Base-by-base conservation (phyloP, 1,140 invertebrate species). In the Thaumatotibia leucotreta region DNA sequence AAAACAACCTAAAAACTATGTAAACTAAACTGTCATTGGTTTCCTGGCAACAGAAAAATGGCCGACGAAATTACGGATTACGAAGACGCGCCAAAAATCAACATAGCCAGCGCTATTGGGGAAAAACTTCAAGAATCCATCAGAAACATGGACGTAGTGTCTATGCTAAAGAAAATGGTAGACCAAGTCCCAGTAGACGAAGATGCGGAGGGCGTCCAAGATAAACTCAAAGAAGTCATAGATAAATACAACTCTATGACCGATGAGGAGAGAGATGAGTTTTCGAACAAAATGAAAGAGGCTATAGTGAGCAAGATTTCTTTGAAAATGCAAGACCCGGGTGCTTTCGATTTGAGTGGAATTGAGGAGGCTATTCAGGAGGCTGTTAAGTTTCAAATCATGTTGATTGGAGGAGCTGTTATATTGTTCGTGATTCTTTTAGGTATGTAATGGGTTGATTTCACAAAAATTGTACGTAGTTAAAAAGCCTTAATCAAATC, bases 221-320 rank as follows among this genome's bases (percentile, higher is more conserved):
- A 82, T 1, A 89, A 90, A 65, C 27, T 92, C 1, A 66, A 76
- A 8, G 75, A 70, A 0, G 73, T 92, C 1, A 27, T 91, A 0
- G 49, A 77, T 0, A 74, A 86, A 31, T 92, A 89, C 61, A 73
- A 84, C n/a, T 54, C 70, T 1, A 74, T 93, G 73, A 50, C 68
- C 1, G 77, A 84, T 1, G 74, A 81, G 0, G 88, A 91, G 2
- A 91, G 87, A 14, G 61, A 64, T 2, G 49, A 82, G 5, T 92
- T 93, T 39, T 54, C 83, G 0, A 33, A 61, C 0, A 70, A 85
- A 49, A 66, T 85, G 1, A 84, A 87, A 61, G 82, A 85, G 0
- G 75, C 78, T 0, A 58, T 91, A 0, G 71, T 72, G 1, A 72
- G 50, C 0, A 89, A 84, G 64, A 35, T 90, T 8, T 65, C 67